These are phyloP conservation scores for Myxocyprinus asiaticus DNA, from an alignment of 2,113 vertebrate species.

Conservation along the genomic window DNA sequence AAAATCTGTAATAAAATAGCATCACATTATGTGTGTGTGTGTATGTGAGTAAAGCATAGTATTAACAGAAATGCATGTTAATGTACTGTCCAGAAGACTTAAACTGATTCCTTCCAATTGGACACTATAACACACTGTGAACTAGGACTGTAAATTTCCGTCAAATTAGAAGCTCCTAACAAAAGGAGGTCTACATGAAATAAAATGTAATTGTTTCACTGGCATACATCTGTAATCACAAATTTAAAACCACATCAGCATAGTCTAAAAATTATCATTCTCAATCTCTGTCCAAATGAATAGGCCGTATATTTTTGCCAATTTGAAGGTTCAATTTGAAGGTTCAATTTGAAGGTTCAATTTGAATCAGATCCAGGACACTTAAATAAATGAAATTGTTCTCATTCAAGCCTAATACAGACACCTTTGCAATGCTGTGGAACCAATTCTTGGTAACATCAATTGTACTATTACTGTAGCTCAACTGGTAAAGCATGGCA, in stretches of 20 bases:
- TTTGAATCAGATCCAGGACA: background rate
- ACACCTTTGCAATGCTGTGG: too few species aligned
- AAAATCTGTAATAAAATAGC: too few species aligned
- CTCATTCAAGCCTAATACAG: background rate
- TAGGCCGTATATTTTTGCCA: too few species aligned
- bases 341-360: background rate
- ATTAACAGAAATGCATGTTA: background rate
- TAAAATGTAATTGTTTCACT: slow-evolving; percentile 35
- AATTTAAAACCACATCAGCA: background rate
- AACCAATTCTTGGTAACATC: too few species aligned
- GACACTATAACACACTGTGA: too few species aligned
- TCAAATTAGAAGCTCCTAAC: slow-evolving; percentile 18
- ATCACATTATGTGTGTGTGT: too few species aligned
- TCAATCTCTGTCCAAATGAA: too few species aligned
- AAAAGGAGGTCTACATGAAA: slow-evolving; percentile 36
- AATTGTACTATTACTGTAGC: too few species aligned
- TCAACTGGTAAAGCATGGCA: too few species aligned
- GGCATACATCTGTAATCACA: background rate
- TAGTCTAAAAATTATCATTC: background rate
- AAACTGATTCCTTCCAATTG: background rate
- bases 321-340: background rate
- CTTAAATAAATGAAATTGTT: too few species aligned
- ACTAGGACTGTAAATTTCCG: slow-evolving; percentile 24
- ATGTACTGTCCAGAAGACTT: background rate
- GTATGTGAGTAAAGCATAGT: background rate